Conservation (phyloP, 1,140 invertebrate species). For the Microplitis demolitor region DNA sequence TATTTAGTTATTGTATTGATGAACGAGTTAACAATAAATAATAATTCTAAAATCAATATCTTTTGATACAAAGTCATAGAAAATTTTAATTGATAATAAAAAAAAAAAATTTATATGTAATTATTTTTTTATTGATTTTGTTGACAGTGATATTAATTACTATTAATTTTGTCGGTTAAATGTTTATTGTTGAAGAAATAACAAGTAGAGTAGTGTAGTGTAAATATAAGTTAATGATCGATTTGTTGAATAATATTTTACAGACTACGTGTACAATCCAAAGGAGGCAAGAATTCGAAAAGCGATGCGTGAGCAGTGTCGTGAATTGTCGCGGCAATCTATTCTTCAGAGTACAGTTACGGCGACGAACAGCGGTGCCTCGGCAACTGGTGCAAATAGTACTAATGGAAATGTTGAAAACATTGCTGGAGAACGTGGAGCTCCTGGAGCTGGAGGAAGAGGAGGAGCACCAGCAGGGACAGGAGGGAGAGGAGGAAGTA, state of each 20-base stretch:
- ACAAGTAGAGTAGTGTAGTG: too few species aligned
- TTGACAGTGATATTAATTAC: too few species aligned
- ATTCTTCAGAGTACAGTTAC: slow-evolving; percentile 47
- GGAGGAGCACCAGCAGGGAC: slow-evolving; percentile 13
- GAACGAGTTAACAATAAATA: too few species aligned
- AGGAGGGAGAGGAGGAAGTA: too few species aligned
- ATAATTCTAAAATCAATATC: too few species aligned
- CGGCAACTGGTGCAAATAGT: slow-evolving; percentile 23
- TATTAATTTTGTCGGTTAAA: too few species aligned
- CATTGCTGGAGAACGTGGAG: background rate
- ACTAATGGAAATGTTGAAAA: background rate
- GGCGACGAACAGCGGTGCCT: slow-evolving; percentile 24
- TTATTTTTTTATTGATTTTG: background rate
- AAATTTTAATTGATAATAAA: too few species aligned
- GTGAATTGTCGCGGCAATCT: slow-evolving; percentile 55
- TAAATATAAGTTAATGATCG: background rate
- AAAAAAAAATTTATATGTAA: background rate
- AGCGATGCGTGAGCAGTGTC: slow-evolving; percentile 64
- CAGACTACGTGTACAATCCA: slow-evolving; percentile 72
- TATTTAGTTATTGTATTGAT: background rate
- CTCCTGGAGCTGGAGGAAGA: slow-evolving; percentile 1
- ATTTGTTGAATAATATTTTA: slow-evolving; percentile 30
- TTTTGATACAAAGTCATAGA: too few species aligned
- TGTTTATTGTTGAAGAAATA: too few species aligned
- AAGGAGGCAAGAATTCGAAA: slow-evolving; percentile 69